Conservation (phyloP, 2,797 vertebrate species). For the Staurois parvus region DNA sequence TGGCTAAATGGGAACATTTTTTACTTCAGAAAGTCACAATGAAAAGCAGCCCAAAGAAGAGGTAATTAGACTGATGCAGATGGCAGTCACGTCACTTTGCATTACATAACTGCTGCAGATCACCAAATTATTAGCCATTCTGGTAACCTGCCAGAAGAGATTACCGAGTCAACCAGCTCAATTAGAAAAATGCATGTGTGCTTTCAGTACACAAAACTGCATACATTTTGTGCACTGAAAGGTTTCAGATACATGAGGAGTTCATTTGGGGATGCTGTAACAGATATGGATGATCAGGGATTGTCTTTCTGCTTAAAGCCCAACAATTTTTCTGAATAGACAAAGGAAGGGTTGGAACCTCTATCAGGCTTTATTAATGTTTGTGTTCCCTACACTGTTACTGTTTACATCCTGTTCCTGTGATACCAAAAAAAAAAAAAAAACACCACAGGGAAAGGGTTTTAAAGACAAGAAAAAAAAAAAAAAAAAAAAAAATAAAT, state of each 20-base stretch:
- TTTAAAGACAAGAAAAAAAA: no score
- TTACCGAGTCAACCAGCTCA: background rate
- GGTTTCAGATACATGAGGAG: background rate
- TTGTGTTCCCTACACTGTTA: no score
- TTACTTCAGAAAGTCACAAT: background rate
- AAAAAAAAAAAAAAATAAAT: no score
- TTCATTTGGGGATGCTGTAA: background rate
- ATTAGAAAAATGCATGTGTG: background rate
- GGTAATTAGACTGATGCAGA: conserved; percentile 21
- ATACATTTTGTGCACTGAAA: background rate
- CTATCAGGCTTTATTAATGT: no score
- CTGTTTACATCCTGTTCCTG: no score
- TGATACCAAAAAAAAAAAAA: no score
- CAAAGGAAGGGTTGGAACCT: no score
- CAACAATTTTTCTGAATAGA: no score
- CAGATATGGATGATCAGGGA: conserved; percentile 22
- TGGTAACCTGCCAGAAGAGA: background rate
- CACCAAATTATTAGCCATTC: conserved; percentile 38
- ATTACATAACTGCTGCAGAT: conserved; percentile 19
- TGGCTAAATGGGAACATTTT: background rate
- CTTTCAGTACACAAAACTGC: no score
- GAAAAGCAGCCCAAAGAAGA: conserved; percentile 3
- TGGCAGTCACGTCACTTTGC: background rate
- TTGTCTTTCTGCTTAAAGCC: background rate
- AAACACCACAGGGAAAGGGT: no score